These are phyloP conservation scores for Conops quadrifasciatus DNA, from an alignment of 2,888 invertebrate genomes.

Conservation along the genomic window DNA sequence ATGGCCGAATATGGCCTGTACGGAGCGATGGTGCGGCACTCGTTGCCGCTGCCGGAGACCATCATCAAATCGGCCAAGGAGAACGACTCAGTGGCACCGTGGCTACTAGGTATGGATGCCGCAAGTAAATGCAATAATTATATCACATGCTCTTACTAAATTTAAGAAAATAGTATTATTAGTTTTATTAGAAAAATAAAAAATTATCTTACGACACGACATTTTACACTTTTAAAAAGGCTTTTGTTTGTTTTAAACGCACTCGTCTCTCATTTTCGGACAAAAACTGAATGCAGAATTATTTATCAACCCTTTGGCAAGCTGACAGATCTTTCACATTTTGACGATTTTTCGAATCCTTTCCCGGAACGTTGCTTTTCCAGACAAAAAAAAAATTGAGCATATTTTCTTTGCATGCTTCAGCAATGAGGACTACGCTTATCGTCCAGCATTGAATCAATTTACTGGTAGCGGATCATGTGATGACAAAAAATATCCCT, in stretches of 20 bases:
- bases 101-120: slow-evolving; percentile 89
- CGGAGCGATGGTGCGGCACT: slow-evolving; percentile 99
- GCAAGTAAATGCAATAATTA: slow-evolving; percentile 66
- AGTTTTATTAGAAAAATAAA: neutral
- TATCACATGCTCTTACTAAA: slow-evolving; percentile 45
- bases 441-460: neutral
- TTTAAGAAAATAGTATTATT: neutral
- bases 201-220: slow-evolving; percentile 33
- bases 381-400: slow-evolving; percentile 30
- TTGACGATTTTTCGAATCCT: no score
- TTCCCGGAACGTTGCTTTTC: no score
- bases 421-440: slow-evolving; percentile 14
- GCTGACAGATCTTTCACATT: no score
- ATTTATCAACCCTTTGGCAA: no score
- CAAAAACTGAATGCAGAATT: no score
- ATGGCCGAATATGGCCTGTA: slow-evolving; percentile 99
- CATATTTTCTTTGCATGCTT: slow-evolving; percentile 28
- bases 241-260: no score
- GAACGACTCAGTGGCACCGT: slow-evolving; percentile 96
- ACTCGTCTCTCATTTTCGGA: no score
- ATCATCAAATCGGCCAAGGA: slow-evolving; percentile 98
- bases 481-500: slow-evolving; percentile 2
- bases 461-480: slow-evolving; percentile 11
- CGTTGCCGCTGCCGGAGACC: slow-evolving; percentile 96
- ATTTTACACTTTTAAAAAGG: no score